Evolutionary conservation across 1,140 invertebrate genomes (phyloP), one percentile per base, ranked within the genome.

Genomic region (Thereuonema tuberculata): DNA sequence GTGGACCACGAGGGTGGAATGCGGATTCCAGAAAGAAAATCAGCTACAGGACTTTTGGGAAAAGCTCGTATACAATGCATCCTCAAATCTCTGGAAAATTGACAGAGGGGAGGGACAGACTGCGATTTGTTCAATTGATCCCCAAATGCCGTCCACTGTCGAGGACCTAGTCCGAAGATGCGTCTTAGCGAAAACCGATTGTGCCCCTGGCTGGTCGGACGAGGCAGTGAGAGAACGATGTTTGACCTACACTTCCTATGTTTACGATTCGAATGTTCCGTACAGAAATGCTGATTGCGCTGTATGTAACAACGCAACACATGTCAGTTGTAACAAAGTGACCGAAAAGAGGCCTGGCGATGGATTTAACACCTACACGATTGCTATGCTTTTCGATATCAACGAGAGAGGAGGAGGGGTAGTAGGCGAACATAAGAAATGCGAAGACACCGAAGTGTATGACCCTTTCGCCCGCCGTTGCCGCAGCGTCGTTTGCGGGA

Each of bases 271-370:
- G 3, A 66, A 66, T n/a, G 63, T 66, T 2, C 68, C 69, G 0
- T 82, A 77, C 65, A 69, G 75, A 61, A 82, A 82, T 62, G 65
- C 73, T 0, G 78, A 81, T 63, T 82, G 81, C 65, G 80, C 80
- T 2, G 61, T 75, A 12, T 82, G 81, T 65, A 78, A 81, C 63
- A 65, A 71, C 21, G 74, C 72, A 1, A 62, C 63, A 1, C 55
- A 71, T 54, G 53, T 76, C 24, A 62, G 62, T 43, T 76, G 78
- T 62, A 58, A 66, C 3, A 61, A 64, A 56, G 58, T 26, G 58
- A 27, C 59, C 5, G 55, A 53, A 24, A 56, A 65, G 27, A 61
- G 59, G 2, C 68, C 63, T 54, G 58, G 63, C 21, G 69, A 70
- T 57, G 66, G 73, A 65, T 73, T 80, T 67, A 68, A 73, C 66